phyloP scores from a whole-genome alignment of 2,797 vertebrate genomes.

The Threskiornis aethiopicus region DNA sequence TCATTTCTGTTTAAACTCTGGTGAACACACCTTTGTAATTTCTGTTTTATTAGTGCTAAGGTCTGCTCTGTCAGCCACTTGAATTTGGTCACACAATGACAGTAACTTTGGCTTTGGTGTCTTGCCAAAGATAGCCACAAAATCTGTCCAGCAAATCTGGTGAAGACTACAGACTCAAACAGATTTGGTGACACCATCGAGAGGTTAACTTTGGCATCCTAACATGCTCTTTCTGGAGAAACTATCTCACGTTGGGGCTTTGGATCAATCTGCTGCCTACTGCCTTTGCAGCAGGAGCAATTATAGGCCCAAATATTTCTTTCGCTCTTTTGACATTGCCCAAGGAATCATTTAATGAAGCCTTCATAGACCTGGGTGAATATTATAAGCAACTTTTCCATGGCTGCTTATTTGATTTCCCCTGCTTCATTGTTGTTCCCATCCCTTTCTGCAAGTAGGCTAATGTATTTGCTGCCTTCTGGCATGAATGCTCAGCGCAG shows the following conservation, averaged over 20 bases:
- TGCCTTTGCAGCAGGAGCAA: background rate
- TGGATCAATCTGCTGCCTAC: background rate
- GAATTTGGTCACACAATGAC: background rate
- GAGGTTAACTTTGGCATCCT: background rate
- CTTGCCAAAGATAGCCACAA: background rate
- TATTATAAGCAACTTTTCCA: background rate
- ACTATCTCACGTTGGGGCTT: background rate
- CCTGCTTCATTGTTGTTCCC: background rate
- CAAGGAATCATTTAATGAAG: background rate
- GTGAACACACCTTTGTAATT: background rate
- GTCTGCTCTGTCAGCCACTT: background rate
- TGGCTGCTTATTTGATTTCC: background rate
- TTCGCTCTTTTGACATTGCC: background rate
- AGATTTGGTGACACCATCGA: background rate
- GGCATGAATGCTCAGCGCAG: background rate
- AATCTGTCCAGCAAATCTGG: background rate
- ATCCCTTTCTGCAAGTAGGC: background rate
- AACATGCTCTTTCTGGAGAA: background rate
- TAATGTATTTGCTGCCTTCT: background rate
- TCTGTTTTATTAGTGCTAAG: background rate
- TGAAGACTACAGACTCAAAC: background rate
- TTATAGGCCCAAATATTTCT: background rate
- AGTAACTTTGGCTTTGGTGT: background rate
- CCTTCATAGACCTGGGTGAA: background rate
- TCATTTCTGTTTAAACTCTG: background rate